A percentile compares a stretch with the other conserved stretches of the same genome.
phyloP scores from a whole-genome alignment of 1,140 invertebrate genomes.

The Musca domestica region DNA sequence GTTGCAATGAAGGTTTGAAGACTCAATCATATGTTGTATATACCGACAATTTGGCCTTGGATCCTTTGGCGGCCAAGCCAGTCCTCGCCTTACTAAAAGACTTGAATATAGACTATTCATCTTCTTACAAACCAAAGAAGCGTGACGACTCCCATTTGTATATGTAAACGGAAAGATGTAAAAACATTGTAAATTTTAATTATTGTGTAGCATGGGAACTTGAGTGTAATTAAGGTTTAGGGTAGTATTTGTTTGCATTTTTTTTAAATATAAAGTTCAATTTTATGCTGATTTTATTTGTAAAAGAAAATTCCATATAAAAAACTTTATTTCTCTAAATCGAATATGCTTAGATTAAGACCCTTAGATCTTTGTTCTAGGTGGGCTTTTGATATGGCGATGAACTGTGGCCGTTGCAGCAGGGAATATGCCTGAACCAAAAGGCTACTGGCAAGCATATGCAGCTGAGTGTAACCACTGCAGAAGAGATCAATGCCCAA shows the following conservation, averaged over 20 bases:
- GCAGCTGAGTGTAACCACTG: constrained; percentile 68
- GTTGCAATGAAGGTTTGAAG: constrained; percentile 33
- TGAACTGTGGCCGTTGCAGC: constrained; percentile 70
- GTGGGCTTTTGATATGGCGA: constrained; percentile 71
- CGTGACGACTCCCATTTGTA: constrained; percentile 46
- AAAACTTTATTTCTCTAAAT: constrained; percentile 42
- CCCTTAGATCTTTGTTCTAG: constrained; percentile 53
- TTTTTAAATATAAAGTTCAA: constrained; percentile 8
- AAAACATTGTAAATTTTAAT: not conserved
- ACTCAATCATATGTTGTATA: constrained; percentile 40
- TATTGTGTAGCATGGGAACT: not conserved
- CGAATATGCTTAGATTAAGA: constrained; percentile 41
- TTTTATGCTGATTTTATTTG: not conserved
- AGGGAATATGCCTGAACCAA: constrained; percentile 77
- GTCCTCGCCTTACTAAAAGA: constrained; percentile 39
- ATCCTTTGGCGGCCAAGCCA: constrained; percentile 39
- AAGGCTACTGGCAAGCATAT: constrained; percentile 64
- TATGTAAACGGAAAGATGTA: constrained; percentile 27
- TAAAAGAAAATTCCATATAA: not conserved
- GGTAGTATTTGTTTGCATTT: not conserved
- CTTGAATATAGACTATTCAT: constrained; percentile 32
- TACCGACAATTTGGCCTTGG: constrained; percentile 42
- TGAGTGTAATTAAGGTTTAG: not conserved
- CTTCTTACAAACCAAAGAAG: constrained; percentile 36
- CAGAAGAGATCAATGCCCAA: constrained; percentile 82